phyloP scores from a whole-genome alignment of 2,888 invertebrate species.

The Empis stercorea region DNA sequence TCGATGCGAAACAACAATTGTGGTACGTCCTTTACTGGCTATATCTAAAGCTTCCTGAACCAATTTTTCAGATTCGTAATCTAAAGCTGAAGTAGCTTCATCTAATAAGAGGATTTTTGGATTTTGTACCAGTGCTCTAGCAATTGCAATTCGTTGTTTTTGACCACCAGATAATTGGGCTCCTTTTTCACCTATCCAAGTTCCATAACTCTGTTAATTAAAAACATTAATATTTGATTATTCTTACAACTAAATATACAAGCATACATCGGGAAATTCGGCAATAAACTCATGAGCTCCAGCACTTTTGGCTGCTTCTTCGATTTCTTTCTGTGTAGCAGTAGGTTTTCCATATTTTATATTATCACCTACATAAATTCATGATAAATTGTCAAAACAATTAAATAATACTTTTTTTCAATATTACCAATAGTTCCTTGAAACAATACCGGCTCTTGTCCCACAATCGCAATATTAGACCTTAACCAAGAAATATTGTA shows the following conservation, averaged over 20 bases:
- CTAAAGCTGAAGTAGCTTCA: conserved; percentile 73
- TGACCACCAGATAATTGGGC: conserved; percentile 71
- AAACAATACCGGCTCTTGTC: conserved; percentile 77
- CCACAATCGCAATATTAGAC: conserved; percentile 67
- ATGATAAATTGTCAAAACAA: too few species aligned
- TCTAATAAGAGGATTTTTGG: conserved; percentile 63
- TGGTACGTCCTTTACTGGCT: conserved; percentile 59
- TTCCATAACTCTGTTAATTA: conserved; percentile 51
- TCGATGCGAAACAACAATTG: conserved; percentile 59
- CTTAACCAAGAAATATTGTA: conserved; percentile 61
- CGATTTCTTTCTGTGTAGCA: conserved; percentile 53
- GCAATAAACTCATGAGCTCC: conserved; percentile 64
- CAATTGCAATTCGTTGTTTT: conserved; percentile 72
- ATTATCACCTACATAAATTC: conserved; percentile 42
- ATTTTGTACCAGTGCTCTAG: conserved; percentile 59
- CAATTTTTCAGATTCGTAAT: conserved; percentile 62
- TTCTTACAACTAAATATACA: conserved; percentile 25
- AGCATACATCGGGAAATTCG: conserved; percentile 54
- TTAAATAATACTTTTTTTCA: too few species aligned
- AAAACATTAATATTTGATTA: conserved; percentile 4
- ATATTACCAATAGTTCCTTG: conserved; percentile 54
- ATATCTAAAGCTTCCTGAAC: conserved; percentile 68
- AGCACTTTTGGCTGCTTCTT: conserved; percentile 54
- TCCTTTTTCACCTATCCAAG: conserved; percentile 63
- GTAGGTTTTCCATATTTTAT: conserved; percentile 58